Conservation (phyloP, 1,140 invertebrate genomes). For the Caenorhabditis brenneri region DNA sequence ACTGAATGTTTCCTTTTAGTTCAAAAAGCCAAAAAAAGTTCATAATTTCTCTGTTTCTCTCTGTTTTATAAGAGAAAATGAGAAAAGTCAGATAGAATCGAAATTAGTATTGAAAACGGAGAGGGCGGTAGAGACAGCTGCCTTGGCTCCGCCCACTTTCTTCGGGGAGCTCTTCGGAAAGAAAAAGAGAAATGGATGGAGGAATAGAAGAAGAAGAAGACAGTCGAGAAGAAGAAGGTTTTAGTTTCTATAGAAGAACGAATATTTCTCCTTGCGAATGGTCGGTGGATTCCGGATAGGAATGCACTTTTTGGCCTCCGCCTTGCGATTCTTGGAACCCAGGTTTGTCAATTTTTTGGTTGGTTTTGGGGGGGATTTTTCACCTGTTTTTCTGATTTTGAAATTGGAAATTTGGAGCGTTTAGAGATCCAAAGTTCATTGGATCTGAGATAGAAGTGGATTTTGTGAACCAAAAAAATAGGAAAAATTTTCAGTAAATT, state of each 20-base stretch:
- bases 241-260: neutral
- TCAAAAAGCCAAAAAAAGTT: neutral
- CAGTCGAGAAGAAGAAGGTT: neutral
- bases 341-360: slow-evolving; percentile 16
- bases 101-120: neutral
- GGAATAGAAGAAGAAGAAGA: neutral
- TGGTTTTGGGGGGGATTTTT: too few relatives aligned
- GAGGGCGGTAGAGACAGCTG: slow-evolving; percentile 8
- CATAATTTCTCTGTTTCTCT: neutral
- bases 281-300: slow-evolving; percentile 67
- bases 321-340: slow-evolving; percentile 67
- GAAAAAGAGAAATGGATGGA: neutral
- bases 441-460: too few relatives aligned
- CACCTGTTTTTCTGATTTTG: too few relatives aligned
- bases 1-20: neutral
- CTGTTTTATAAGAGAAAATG: neutral
- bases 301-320: slow-evolving; percentile 69
- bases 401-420: too few relatives aligned
- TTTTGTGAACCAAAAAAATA: too few relatives aligned
- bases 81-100: neutral
- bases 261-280: slow-evolving; percentile 63
- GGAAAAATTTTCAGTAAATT: too few relatives aligned
- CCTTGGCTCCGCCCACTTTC: slow-evolving; percentile 11
- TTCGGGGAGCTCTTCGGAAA: neutral
- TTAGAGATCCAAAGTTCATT: too few relatives aligned